Conservation (phyloP, 2,113 vertebrate species). For the Cyphomyrus plagiostoma region DNA sequence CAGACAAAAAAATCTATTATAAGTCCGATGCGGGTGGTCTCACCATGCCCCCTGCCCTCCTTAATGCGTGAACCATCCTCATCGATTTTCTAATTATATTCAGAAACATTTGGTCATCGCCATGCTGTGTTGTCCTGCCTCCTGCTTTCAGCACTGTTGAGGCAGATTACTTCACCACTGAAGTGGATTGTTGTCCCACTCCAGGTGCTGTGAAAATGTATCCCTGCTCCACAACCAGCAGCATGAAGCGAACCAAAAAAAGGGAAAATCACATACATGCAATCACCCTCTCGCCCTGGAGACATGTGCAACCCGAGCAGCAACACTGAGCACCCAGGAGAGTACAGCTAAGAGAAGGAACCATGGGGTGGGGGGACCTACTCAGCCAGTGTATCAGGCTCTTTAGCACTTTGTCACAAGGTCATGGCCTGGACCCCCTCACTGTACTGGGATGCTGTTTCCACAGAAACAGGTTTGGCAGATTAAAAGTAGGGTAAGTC, state of each 20-base stretch:
- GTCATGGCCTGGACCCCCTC: background rate
- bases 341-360: background rate
- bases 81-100: background rate
- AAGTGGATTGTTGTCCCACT: background rate
- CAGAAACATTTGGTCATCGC: background rate
- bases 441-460: conserved; percentile 20
- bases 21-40: background rate
- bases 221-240: background rate
- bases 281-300: background rate
- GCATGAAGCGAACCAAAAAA: background rate
- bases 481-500: conserved; percentile 27
- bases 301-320: background rate
- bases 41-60: background rate
- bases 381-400: background rate
- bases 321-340: background rate
- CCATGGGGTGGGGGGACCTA: background rate
- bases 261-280: background rate
- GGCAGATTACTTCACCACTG: background rate
- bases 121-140: background rate
- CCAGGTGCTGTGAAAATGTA: background rate
- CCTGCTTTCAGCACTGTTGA: background rate
- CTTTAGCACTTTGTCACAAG: background rate
- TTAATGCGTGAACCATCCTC: background rate
- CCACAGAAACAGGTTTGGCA: conserved; percentile 25
- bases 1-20: background rate